Evolutionary conservation across 2,113 vertebrate genomes (phyloP), one percentile per base, ranked within the genome.

Genomic region (Choloepus hoffmanni): DNA sequence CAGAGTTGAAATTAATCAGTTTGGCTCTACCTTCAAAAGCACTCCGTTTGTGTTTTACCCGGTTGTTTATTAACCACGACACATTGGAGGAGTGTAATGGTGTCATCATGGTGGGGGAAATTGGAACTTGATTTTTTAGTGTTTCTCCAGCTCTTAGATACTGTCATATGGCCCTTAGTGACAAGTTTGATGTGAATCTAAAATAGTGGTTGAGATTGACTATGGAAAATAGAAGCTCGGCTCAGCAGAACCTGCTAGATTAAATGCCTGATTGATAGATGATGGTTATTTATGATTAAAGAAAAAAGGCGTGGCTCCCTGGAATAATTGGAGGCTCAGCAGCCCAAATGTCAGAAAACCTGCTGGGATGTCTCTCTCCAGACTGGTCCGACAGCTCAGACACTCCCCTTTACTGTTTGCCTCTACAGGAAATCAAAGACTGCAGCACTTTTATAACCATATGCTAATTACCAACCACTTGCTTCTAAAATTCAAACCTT

Each of bases 301-400:
- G 72, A 63, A 81, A 90, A 90, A 89, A 96, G 97, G 83, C 0
- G 1, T 96, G 93, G 55, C 81, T 95, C 95, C 60, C 84, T 92
- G 73, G 55, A 93, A 96, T 97, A 96, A 97, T 92, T 89, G 78
- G 65, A 96, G 14, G 16, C 76, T 94, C 79, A 76, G 70, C 86
- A 63, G 60, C 28, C 58, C 13, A 24, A 14, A 9, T 70, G 90
- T 96, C 92, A 92, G 76, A 87, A 91, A 78, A 45, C 24, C 74
- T 76, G 43, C 65, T 62, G 73, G 60, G 78, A 62, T 18, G 0
- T 89, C 79, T 95, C 58, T 94, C 23, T 73, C 84, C 76, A 81
- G 67, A 16, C 33, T 79, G 19, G 30, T 63, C 43, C 77, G 95
- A 79, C 89, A 92, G 5, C 60, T 82, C 45, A 83, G 65, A 93